phyloP scores from a whole-genome alignment of 2,888 invertebrate genomes.

The Fissipunctia ypsillon region DNA sequence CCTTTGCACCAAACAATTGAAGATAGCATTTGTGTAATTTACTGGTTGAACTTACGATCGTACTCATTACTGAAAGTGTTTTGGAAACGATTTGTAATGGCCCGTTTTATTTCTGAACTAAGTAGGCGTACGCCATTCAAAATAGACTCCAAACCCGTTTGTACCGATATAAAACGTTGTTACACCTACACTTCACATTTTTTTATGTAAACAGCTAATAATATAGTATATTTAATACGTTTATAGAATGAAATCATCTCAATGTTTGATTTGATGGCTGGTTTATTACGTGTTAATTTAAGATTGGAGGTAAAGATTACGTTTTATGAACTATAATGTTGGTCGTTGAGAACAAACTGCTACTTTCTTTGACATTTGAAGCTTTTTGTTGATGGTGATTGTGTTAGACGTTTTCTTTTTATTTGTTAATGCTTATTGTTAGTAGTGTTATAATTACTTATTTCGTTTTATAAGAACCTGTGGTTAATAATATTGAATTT shows the following conservation, averaged over 20 bases:
- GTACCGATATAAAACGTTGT: conserved; percentile 58
- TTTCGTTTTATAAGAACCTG: conserved; percentile 2
- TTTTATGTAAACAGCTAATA: conserved; percentile 64
- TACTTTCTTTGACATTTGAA: conserved; percentile 61
- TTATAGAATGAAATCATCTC: conserved; percentile 58
- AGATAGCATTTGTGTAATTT: conserved; percentile 81
- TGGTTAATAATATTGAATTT: neutral
- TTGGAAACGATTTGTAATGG: conserved; percentile 81
- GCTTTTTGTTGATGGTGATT: conserved; percentile 28
- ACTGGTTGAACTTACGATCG: conserved; percentile 83
- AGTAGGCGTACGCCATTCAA: conserved; percentile 61
- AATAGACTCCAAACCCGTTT: conserved; percentile 58
- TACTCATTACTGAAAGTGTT: conserved; percentile 85
- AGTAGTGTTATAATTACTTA: conserved; percentile 14
- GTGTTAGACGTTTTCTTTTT: conserved; percentile 15
- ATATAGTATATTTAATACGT: conserved; percentile 53
- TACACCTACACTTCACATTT: conserved; percentile 48
- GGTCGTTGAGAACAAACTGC: conserved; percentile 40
- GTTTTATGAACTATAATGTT: conserved; percentile 60
- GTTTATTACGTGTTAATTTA: conserved; percentile 62
- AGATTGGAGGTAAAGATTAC: conserved; percentile 60
- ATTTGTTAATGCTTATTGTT: conserved; percentile 34
- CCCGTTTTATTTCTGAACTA: conserved; percentile 73
- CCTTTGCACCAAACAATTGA: conserved; percentile 66
- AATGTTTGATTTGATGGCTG: conserved; percentile 64